These are phyloP conservation scores for Brachirus orientalis DNA, from an alignment of 2,113 vertebrate genomes.

Conservation along the genomic window DNA sequence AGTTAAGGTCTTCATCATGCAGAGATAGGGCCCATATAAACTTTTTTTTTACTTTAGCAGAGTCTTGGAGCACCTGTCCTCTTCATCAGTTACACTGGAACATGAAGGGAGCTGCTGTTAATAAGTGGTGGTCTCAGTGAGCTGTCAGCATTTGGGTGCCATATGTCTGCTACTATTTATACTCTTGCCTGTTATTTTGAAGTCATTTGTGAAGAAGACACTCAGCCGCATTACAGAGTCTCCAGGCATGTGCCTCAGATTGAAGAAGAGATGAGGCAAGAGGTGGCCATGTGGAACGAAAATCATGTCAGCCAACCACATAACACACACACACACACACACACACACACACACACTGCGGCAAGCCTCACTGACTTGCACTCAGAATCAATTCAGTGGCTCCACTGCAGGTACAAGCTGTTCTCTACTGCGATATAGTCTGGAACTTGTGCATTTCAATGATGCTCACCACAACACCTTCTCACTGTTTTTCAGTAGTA, in stretches of 20 bases:
- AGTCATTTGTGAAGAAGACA: slow-evolving; percentile 57
- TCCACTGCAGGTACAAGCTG: slow-evolving; percentile 21
- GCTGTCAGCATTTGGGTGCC: slow-evolving; percentile 50
- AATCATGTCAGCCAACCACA: slow-evolving; percentile 16
- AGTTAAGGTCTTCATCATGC: background rate
- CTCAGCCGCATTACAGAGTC: slow-evolving; percentile 32
- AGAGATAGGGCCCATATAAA: too few species aligned
- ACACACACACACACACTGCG: slow-evolving; percentile 33
- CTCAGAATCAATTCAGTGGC: slow-evolving; percentile 39
- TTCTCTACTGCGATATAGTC: background rate
- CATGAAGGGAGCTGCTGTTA: slow-evolving; percentile 34
- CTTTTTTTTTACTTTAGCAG: background rate
- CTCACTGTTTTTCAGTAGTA: too few species aligned
- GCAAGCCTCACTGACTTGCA: slow-evolving; percentile 48
- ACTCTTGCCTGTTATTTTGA: slow-evolving; percentile 60
- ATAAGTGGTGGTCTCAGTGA: slow-evolving; percentile 44
- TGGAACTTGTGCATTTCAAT: too few species aligned
- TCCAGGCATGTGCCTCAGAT: slow-evolving; percentile 53
- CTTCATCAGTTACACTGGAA: slow-evolving; percentile 3
- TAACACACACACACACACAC: slow-evolving; percentile 3
- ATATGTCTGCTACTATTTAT: slow-evolving; percentile 67
- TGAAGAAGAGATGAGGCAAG: slow-evolving; percentile 55
- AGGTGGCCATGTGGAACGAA: slow-evolving; percentile 47
- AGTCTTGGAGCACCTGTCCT: slow-evolving; percentile 1
- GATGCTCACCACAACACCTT: background rate